These are phyloP conservation scores for Amiota communis DNA, from an alignment of 2,888 invertebrate genomes.

Conservation along the genomic window DNA sequence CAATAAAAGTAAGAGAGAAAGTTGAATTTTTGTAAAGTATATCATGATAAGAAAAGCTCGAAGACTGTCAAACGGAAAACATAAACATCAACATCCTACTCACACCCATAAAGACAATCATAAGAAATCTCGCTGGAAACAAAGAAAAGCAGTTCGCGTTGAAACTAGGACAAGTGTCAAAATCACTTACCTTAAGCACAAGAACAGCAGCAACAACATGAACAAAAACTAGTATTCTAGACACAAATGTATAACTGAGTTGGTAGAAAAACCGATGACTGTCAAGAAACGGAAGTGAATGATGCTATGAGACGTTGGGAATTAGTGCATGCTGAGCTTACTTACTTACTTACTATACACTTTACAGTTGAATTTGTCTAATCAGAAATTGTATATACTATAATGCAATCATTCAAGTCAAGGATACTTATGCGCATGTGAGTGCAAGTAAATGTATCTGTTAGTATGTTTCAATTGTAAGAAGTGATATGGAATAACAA, in stretches of 20 bases:
- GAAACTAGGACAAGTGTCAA: constrained; percentile 65
- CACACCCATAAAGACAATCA: not conserved
- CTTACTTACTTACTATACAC: not conserved
- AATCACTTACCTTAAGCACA: constrained; percentile 47
- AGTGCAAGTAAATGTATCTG: too few species aligned
- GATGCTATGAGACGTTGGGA: not conserved
- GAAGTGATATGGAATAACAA: too few species aligned
- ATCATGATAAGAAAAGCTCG: not conserved
- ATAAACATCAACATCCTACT: not conserved
- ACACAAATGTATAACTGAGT: too few species aligned
- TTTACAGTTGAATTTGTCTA: too few species aligned
- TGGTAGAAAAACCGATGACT: too few species aligned
- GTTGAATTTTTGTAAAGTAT: constrained; percentile 4
- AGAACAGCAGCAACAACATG: not conserved
- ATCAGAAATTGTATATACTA: too few species aligned
- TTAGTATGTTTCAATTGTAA: too few species aligned
- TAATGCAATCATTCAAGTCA: too few species aligned
- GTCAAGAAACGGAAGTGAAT: constrained; percentile 7
- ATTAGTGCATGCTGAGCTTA: not conserved
- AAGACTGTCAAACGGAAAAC: not conserved
- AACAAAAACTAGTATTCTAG: not conserved
- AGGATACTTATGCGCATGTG: too few species aligned
- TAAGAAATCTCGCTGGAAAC: not conserved
- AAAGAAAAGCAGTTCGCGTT: constrained; percentile 54
- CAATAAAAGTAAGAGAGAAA: not conserved